Percentiles rank a stretch among this genome's conserved stretches.
These are phyloP conservation scores for Pogonophryne albipinna DNA, from an alignment of 2,797 vertebrate genomes.

Conservation along the genomic window DNA sequence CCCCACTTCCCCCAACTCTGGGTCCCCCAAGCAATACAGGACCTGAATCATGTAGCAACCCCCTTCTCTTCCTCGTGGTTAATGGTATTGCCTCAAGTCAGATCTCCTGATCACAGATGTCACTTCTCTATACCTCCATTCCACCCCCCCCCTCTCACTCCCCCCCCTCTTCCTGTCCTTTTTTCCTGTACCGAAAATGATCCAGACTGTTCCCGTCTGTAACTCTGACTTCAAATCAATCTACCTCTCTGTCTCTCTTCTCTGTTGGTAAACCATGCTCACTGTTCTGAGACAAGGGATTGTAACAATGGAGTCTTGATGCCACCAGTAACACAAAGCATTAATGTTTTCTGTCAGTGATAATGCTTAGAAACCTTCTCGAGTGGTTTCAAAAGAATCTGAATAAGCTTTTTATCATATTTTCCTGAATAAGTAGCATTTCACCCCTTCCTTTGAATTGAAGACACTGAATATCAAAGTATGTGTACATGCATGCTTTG, in stretches of 20 bases:
- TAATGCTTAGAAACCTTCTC: slow-evolving; percentile 73
- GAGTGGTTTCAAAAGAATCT: slow-evolving; percentile 77
- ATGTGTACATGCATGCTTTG: slow-evolving; percentile 65
- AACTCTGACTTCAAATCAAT: slow-evolving; percentile 95
- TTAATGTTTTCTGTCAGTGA: slow-evolving; percentile 79
- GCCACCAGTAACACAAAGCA: slow-evolving; percentile 85
- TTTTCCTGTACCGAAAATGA: slow-evolving; percentile 78
- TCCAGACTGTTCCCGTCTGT: slow-evolving; percentile 78
- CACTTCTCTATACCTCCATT: slow-evolving; percentile 70
- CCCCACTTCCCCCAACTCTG: slow-evolving; percentile 61
- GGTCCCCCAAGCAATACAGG: slow-evolving; percentile 79
- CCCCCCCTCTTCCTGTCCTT: slow-evolving; percentile 42
- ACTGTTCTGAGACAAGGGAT: slow-evolving; percentile 84
- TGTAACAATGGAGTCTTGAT: slow-evolving; percentile 81
- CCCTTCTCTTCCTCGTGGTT: slow-evolving; percentile 65
- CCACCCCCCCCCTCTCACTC: slow-evolving; percentile 53
- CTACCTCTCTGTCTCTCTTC: slow-evolving; percentile 89
- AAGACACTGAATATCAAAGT: slow-evolving; percentile 73
- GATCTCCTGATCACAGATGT: slow-evolving; percentile 71
- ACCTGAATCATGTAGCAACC: slow-evolving; percentile 89
- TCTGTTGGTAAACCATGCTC: slow-evolving; percentile 83
- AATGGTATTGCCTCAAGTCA: slow-evolving; percentile 74
- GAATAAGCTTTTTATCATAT: slow-evolving; percentile 91
- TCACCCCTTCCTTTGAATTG: slow-evolving; percentile 67
- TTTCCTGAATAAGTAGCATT: slow-evolving; percentile 85